phyloP scores from a whole-genome alignment of 53 echinoderm and acorn worm species.

The Zoroaster sp. region DNA sequence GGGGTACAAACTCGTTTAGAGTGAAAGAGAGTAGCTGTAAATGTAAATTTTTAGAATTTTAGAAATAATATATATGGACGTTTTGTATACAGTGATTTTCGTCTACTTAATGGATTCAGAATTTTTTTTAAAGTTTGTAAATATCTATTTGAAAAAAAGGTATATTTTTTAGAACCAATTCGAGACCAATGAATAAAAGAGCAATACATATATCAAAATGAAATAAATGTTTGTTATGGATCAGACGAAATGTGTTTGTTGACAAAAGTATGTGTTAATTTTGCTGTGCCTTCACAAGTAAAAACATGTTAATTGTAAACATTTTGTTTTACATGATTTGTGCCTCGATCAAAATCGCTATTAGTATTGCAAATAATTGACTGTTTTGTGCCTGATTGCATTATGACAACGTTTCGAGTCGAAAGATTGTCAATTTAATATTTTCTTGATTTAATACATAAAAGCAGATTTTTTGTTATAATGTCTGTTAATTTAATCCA shows the following conservation, averaged over 20 bases:
- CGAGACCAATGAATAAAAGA: neutral
- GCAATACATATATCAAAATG: neutral
- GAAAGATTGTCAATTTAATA: no score
- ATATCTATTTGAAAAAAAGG: neutral
- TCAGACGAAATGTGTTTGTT: no score
- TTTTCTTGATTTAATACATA: no score
- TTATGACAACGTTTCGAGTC: no score
- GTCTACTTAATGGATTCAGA: neutral
- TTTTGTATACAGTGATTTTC: neutral
- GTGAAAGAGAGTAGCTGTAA: no score
- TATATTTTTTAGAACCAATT: neutral
- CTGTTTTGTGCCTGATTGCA: neutral
- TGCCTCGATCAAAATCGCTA: constrained; percentile 4
- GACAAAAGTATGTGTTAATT: neutral
- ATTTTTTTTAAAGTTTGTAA: neutral
- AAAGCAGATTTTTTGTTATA: no score
- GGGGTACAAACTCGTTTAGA: no score
- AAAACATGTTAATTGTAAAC: neutral
- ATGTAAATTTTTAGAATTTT: neutral
- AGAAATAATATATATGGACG: neutral
- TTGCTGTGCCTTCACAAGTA: neutral
- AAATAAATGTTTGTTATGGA: neutral
- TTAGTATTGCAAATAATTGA: neutral
- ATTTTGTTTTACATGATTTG: neutral
- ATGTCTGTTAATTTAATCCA: no score